A percentile compares a stretch with the other conserved stretches of the same genome.
These are phyloP conservation scores for Chloroclystis v-ata DNA, from an alignment of 2,888 invertebrate genomes.

Conservation along the genomic window DNA sequence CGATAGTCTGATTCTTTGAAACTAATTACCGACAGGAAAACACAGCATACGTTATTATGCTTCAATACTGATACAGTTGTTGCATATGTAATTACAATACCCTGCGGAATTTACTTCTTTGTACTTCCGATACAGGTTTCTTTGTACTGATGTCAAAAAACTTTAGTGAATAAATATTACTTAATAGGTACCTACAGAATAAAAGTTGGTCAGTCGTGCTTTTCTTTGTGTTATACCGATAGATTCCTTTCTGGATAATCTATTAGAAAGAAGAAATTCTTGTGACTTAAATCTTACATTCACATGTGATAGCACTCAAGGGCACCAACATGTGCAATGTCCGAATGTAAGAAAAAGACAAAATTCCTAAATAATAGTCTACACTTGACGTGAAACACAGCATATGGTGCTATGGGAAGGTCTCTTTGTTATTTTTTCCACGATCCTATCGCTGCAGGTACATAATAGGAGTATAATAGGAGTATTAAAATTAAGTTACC, in stretches of 20 bases:
- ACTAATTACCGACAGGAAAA: constrained; percentile 20
- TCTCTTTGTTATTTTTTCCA: constrained; percentile 48
- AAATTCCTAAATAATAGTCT: constrained; percentile 21
- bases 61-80: no score
- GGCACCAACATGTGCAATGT: constrained; percentile 37
- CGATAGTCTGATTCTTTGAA: constrained; percentile 13
- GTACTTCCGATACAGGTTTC: no score
- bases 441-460: constrained; percentile 32
- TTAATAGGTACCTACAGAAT: no score
- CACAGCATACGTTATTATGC: not conserved
- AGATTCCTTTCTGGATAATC: no score
- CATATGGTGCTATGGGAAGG: constrained; percentile 55
- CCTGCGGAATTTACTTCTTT: no score
- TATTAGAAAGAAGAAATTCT: no score
- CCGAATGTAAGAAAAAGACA: constrained; percentile 34
- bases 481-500: not conserved
- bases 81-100: no score
- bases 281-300: constrained; percentile 2
- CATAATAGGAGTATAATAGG: constrained; percentile 1
- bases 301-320: constrained; percentile 37
- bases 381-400: constrained; percentile 43
- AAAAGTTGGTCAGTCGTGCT: no score
- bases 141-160: no score
- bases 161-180: no score
- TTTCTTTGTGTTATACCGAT: no score